Base-by-base conservation (phyloP, 2,888 invertebrate genomes). In the Drosophila infuscata region DNA sequence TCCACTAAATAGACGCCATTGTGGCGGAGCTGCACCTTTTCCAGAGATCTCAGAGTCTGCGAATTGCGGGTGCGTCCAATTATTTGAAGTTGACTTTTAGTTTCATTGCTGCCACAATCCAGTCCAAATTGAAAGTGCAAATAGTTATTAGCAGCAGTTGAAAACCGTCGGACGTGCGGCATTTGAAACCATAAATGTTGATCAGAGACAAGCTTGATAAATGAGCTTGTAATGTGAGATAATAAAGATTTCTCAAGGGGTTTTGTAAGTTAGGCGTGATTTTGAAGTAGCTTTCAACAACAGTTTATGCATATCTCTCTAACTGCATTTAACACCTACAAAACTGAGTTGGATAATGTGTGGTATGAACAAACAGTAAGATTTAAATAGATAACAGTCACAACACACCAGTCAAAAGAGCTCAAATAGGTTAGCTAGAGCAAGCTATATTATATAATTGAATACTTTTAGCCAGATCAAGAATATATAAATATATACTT, bases 21-120 rank as follows among this genome's bases (percentile, higher is more conserved):
- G 38, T 58, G 59, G 38, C 68, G 58, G 32, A 57, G 78, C 87
- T 88, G 88, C 86, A 90, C 87, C 87, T 75, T 43, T 72, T 78
- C 29, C 52, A 77, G 2, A 52, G 58, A 54, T 59, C 67, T 33
- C 29, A 30, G 29, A 52, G 32, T 29, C 38, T 20, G 38, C 46
- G 62, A 66, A 67, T 73, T 80, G 88, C 88, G 83, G 83, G 83
- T 88, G 83, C 88, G 88, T 85, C 83, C 69, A 71, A 69, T 67
- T 58, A 58, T 60, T 59, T 54, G 32, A 32, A 66, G 46, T 51
- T 46, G 52, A 38, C 57, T 56, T 62, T 64, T 64, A 57, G 52
- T 53, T 58, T 43, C 69, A 57, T 63, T 68, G 51, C 56, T 70
- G 59, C 65, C 46, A 49, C 33, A 53, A 51, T 17, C 11, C 43